Evolutionary conservation across 2,113 vertebrate species (phyloP).

Genomic region (Regulus satrapa): DNA sequence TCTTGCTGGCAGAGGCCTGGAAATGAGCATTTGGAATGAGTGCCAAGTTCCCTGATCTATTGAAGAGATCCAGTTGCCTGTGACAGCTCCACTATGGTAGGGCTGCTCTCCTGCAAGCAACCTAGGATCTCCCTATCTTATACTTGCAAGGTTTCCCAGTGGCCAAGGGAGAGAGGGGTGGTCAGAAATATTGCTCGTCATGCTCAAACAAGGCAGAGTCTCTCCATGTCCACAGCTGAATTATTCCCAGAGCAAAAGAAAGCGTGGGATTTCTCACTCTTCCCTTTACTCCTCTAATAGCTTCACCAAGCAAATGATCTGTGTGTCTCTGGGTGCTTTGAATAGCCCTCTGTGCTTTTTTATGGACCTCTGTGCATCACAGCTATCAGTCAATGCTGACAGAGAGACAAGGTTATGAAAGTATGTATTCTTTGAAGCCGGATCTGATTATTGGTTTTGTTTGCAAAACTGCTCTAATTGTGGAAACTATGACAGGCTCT

Average conservation of each 20-base stretch:
- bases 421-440: background rate
- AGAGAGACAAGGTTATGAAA: constrained; percentile 7
- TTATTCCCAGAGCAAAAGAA: background rate
- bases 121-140: background rate
- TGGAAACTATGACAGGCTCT: constrained; percentile 16
- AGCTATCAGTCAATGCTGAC: background rate
- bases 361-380: background rate
- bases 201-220: background rate
- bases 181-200: background rate
- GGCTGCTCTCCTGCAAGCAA: background rate
- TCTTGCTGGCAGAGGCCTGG: background rate
- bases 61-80: background rate
- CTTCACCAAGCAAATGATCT: background rate
- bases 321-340: background rate
- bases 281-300: background rate
- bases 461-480: constrained; percentile 29
- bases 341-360: background rate
- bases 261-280: background rate
- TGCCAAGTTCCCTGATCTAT: background rate
- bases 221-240: background rate
- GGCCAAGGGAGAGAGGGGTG: background rate
- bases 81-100: rapidly evolving
- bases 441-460: background rate
- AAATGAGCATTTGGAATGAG: background rate
- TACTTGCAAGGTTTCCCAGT: background rate